Evolutionary conservation across 2,888 invertebrate genomes (phyloP), one percentile per base, ranked within the genome.

Genomic region (Halocaridina rubra): DNA sequence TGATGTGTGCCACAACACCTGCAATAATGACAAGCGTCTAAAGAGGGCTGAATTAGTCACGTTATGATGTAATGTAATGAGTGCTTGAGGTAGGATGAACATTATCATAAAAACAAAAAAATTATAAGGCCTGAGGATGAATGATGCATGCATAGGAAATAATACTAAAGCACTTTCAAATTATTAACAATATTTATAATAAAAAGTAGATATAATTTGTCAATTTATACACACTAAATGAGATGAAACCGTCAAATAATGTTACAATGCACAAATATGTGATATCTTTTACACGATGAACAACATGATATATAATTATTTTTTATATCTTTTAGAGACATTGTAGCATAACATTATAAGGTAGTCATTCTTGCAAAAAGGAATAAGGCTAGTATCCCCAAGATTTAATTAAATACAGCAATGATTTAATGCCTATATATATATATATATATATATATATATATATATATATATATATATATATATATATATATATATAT

Each of bases 21-120:
- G n/a, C n/a, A n/a, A n/a, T n/a, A n/a, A n/a, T n/a, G n/a, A n/a
- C n/a, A n/a, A n/a, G n/a, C n/a, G 53, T 16, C 16, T 53, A 19
- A 16, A 53, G 53, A 53, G 53, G 69, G 64, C 5, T 64, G 33
- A 19, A 22, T 69, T 57, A 71, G 24, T 61, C 32, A 64, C 64
- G 59, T 64, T 30, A 69, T 53, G 57, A 57, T 57, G 22, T 13
- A 13, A 46, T 53, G 33, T 33, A 24, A 80, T 46, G 27, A 57
- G 13, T 39, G 67, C 53, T 72, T 82, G 82, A 82, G 82, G 82
- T 82, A 82, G 82, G 82, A 82, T 82, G 82, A 82, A 29, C 75
- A 81, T 74, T 39, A 53, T 81, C 57, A 75, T 64, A 61, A 81
- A 32, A 33, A 30, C 16, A 71, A 29, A 30, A n/a, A n/a, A n/a